Percentiles rank a stretch among this genome's conserved stretches.
phyloP scores from a whole-genome alignment of 2,888 invertebrate species.

The Brachyopa scutellaris region DNA sequence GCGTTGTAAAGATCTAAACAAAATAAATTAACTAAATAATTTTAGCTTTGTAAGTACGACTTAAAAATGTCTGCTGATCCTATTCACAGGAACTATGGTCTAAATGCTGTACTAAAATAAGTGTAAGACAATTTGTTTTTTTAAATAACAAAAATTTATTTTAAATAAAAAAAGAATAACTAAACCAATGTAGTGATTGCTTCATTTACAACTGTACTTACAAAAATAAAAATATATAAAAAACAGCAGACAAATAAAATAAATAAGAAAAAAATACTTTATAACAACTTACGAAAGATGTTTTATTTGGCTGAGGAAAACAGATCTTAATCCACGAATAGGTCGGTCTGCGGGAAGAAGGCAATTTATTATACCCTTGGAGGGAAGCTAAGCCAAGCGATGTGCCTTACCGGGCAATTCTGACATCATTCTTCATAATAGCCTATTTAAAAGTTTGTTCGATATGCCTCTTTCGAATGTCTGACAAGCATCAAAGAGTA shows the following conservation, averaged over 20 bases:
- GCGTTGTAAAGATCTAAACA: conserved; percentile 24
- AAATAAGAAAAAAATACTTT: conserved; percentile 23
- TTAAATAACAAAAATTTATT: conserved; percentile 37
- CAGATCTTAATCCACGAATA: too few relatives aligned
- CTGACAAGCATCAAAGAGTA: too few relatives aligned
- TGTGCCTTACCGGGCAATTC: too few relatives aligned
- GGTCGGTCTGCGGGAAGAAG: too few relatives aligned
- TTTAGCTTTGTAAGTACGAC: conserved; percentile 46
- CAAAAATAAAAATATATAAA: conserved; percentile 7
- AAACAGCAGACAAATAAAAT: conserved; percentile 34
- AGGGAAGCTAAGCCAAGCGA: too few relatives aligned
- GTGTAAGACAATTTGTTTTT: conserved; percentile 8
- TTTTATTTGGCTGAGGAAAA: conserved; percentile 11
- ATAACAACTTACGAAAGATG: conserved; percentile 12
- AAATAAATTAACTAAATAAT: conserved; percentile 6
- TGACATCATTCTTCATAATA: too few relatives aligned
- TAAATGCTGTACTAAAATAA: conserved; percentile 44
- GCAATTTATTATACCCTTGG: too few relatives aligned
- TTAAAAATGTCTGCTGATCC: conserved; percentile 16
- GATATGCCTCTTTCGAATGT: too few relatives aligned
- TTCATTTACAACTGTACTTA: conserved; percentile 66
- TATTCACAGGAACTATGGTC: background rate
- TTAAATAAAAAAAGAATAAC: conserved; percentile 2
- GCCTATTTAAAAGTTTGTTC: too few relatives aligned
- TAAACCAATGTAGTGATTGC: conserved; percentile 29